Conservation (phyloP, 2,113 vertebrate genomes). For the Jacana jacana region DNA sequence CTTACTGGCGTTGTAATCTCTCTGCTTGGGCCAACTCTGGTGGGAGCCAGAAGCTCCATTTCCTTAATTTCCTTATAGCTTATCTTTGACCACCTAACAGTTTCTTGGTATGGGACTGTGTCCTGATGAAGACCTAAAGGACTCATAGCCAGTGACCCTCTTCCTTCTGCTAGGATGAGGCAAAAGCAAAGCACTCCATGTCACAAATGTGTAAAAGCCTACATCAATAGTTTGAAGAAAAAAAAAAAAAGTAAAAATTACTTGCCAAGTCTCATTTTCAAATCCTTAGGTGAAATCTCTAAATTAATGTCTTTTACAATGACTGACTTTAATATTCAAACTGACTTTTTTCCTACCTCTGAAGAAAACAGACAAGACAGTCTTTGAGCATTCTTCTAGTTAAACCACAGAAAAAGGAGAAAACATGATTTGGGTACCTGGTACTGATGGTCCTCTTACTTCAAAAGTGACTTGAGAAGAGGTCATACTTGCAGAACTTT, state of each 20-base stretch:
- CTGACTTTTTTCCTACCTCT: not conserved
- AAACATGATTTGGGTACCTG: conserved; percentile 76
- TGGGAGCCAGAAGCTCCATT: not conserved
- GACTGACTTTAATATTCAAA: not conserved
- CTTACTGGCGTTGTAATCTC: not conserved
- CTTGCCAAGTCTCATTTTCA: not conserved
- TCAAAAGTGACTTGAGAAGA: conserved; percentile 82
- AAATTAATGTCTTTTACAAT: not conserved
- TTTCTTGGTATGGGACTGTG: not conserved
- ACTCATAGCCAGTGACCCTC: not conserved
- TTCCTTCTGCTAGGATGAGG: not conserved
- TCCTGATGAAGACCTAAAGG: not conserved
- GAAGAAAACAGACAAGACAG: not conserved
- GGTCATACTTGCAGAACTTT: conserved; percentile 79
- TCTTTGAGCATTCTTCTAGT: not conserved
- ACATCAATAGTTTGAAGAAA: not conserved
- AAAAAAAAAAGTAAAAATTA: not conserved
- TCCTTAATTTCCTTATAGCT: not conserved
- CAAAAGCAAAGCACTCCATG: not conserved
- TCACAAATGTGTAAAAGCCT: not conserved
- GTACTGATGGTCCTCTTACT: conserved; percentile 81
- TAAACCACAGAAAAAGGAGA: not conserved
- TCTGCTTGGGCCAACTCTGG: not conserved
- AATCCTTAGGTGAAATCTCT: not conserved
- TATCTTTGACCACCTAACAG: not conserved